Conservation (phyloP, 2,888 invertebrate species). For the Chelonus formosanus region DNA sequence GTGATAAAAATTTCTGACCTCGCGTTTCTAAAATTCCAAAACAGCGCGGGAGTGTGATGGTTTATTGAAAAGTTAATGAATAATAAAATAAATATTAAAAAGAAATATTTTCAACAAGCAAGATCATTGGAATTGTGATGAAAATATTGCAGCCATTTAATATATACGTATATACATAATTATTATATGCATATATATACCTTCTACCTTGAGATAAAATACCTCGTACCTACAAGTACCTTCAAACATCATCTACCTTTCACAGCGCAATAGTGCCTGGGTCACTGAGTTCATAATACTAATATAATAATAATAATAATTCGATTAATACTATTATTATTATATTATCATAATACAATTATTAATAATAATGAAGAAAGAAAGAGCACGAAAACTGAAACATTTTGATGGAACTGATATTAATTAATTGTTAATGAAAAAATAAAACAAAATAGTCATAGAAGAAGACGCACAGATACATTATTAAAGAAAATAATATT, state of each 20-base stretch:
- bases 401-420: too few relatives aligned
- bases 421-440: too few relatives aligned
- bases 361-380: slow-evolving; percentile 6
- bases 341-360: too few relatives aligned
- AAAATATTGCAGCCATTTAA: slow-evolving; percentile 11
- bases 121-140: neutral
- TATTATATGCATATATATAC: slow-evolving; percentile 36
- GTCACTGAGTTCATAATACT: slow-evolving; percentile 44
- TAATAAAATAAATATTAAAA: slow-evolving; percentile 27
- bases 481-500: neutral
- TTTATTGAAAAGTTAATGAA: slow-evolving; percentile 16
- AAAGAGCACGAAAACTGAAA: too few relatives aligned
- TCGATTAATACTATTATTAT: neutral
- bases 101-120: too few relatives aligned
- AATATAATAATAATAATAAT: slow-evolving; percentile 23
- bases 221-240: slow-evolving; percentile 64
- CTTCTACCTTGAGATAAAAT: slow-evolving; percentile 60
- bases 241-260: slow-evolving; percentile 56
- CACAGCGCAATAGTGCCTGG: slow-evolving; percentile 64
- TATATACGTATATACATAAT: neutral
- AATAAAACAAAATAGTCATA: too few relatives aligned
- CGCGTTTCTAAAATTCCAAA: slow-evolving; percentile 49
- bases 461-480: too few relatives aligned
- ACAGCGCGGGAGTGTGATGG: slow-evolving; percentile 41
- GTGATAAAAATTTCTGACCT: slow-evolving; percentile 64